Percentiles rank a stretch among this genome's conserved stretches.
Evolutionary conservation across 1,140 invertebrate genomes (phyloP).

Genomic region (Homalodisca vitripennis): DNA sequence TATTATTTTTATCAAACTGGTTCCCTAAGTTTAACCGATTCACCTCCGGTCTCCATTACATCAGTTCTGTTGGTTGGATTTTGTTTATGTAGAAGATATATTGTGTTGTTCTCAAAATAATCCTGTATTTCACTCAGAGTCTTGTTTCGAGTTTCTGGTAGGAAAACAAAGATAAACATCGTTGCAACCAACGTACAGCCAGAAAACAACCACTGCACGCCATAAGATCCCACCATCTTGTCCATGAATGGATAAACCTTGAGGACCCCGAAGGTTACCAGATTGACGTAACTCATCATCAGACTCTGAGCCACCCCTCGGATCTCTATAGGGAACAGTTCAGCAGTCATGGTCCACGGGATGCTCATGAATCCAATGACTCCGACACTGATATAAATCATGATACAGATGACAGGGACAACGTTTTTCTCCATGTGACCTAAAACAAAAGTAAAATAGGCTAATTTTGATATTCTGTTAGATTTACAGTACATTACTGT

Average conservation of each 20-base stretch:
- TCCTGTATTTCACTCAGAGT: constrained; percentile 65
- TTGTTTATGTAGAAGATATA: too few relatives aligned
- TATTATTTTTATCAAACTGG: too few relatives aligned
- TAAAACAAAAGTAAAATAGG: too few relatives aligned
- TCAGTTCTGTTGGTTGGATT: too few relatives aligned
- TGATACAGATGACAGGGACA: constrained; percentile 50
- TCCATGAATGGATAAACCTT: constrained; percentile 52
- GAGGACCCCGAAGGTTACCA: constrained; percentile 55
- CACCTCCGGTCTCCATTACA: too few relatives aligned
- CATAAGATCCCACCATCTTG: constrained; percentile 54
- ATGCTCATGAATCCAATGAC: constrained; percentile 59
- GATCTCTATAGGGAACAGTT: constrained; percentile 59
- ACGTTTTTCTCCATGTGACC: background rate
- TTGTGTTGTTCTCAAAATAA: too few relatives aligned
- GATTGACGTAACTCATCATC: constrained; percentile 52
- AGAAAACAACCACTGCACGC: constrained; percentile 68
- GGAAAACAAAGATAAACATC: constrained; percentile 58
- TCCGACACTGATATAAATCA: constrained; percentile 56
- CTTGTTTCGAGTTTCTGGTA: constrained; percentile 71
- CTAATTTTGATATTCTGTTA: too few relatives aligned
- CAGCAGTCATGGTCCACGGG: constrained; percentile 61
- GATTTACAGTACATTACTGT: too few relatives aligned
- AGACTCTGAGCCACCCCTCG: constrained; percentile 56
- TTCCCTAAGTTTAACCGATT: too few relatives aligned
- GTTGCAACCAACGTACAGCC: constrained; percentile 57